Percentiles rank a stretch among this genome's conserved stretches.
Conservation (phyloP, 1,140 invertebrate species). For the Drosophila virilis region DNA sequence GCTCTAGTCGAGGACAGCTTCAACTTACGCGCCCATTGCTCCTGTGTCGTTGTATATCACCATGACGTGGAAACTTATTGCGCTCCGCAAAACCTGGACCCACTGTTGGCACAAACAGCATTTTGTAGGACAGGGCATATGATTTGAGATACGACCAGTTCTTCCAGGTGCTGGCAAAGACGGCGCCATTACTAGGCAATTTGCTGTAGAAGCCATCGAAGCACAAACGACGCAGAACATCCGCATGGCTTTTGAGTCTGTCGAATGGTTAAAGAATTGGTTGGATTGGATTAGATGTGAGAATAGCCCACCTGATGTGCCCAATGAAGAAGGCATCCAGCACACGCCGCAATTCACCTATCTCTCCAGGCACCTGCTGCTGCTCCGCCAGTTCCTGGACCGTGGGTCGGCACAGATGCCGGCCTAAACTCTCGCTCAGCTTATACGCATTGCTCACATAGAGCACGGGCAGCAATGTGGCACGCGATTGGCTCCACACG, state of each 20-base stretch:
- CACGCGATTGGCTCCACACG: slow-evolving; percentile 83
- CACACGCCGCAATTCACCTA: slow-evolving; percentile 84
- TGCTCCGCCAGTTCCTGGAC: slow-evolving; percentile 62
- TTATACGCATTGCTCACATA: slow-evolving; percentile 87
- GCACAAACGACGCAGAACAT: slow-evolving; percentile 84
- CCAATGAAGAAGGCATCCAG: slow-evolving; percentile 87
- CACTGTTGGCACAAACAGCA: slow-evolving; percentile 87
- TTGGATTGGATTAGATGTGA: neutral
- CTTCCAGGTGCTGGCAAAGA: slow-evolving; percentile 88
- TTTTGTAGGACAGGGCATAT: slow-evolving; percentile 86
- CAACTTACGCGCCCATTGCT: slow-evolving; percentile 85
- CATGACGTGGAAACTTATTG: slow-evolving; percentile 86
- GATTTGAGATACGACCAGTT: slow-evolving; percentile 87
- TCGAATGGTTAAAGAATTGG: neutral
- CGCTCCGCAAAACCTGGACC: slow-evolving; percentile 87
- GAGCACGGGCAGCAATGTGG: slow-evolving; percentile 85
- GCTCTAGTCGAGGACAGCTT: neutral
- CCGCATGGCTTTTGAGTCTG: slow-evolving; percentile 80
- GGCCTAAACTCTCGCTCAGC: slow-evolving; percentile 85
- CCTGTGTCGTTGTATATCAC: slow-evolving; percentile 85
- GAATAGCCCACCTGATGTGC: slow-evolving; percentile 79
- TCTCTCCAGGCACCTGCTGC: slow-evolving; percentile 2
- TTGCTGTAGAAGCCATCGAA: slow-evolving; percentile 89
- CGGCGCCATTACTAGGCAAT: slow-evolving; percentile 86
- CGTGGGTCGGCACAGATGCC: slow-evolving; percentile 84